phyloP scores from a whole-genome alignment of 2,113 vertebrate genomes.

The Triplophysa siluroides region DNA sequence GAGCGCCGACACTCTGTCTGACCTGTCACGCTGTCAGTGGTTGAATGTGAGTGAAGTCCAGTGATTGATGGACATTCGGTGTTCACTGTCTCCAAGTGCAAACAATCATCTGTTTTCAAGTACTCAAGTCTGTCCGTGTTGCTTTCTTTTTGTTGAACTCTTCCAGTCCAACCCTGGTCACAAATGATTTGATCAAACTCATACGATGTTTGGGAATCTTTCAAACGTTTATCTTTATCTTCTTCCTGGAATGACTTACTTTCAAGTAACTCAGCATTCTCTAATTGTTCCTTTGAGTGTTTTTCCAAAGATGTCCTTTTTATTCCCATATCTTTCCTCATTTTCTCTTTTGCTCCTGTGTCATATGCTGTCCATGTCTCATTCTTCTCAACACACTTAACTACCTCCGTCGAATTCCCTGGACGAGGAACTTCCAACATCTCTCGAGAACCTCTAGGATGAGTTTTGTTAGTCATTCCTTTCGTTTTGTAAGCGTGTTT shows the following conservation, averaged over 20 bases:
- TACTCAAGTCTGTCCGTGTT: neutral
- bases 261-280: conserved; percentile 25
- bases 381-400: conserved; percentile 14
- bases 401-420: neutral
- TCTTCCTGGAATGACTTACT: conserved; percentile 14
- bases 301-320: neutral
- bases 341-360: conserved; percentile 1
- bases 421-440: conserved; percentile 17
- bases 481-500: conserved; percentile 18
- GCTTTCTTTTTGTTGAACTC: neutral
- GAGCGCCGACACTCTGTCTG: neutral
- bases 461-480: conserved; percentile 36
- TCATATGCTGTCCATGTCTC: neutral
- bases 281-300: neutral
- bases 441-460: conserved; percentile 25
- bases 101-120: conserved; percentile 8
- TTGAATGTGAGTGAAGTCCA: neutral
- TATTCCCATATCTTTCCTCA: neutral
- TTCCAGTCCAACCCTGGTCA: conserved; percentile 1
- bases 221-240: neutral
- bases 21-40: neutral
- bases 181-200: neutral
- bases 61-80: neutral
- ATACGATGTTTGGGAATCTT: neutral
- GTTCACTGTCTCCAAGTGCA: neutral